Conservation (phyloP, 1,140 invertebrate genomes). For the Dysdera silvatica region DNA sequence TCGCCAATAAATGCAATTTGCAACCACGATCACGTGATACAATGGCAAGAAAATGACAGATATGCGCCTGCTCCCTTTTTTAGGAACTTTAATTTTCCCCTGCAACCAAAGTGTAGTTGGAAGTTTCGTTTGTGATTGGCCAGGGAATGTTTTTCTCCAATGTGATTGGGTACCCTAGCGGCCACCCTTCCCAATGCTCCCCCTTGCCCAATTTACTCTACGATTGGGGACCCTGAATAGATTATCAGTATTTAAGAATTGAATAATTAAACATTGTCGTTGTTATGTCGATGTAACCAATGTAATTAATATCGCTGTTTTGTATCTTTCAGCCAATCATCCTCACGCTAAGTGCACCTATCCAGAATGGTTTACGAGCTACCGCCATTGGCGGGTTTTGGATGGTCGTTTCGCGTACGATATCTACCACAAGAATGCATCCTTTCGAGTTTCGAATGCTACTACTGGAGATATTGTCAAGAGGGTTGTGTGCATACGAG, state of each 20-base stretch:
- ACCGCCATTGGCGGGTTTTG: constrained; percentile 29
- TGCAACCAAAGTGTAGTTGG: too few species aligned
- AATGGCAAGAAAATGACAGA: too few species aligned
- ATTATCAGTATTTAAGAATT: background rate
- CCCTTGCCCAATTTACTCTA: too few species aligned
- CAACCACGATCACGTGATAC: too few species aligned
- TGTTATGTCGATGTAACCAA: background rate
- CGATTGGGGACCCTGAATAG: background rate
- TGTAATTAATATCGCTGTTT: background rate
- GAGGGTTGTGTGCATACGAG: constrained; percentile 24
- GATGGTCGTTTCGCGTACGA: constrained; percentile 29
- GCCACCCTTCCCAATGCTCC: too few species aligned
- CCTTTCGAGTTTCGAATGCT: constrained; percentile 29
- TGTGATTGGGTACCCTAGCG: too few species aligned
- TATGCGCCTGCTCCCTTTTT: too few species aligned
- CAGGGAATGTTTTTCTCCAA: too few species aligned
- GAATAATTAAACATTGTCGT: background rate
- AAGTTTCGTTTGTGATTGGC: too few species aligned
- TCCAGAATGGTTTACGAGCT: constrained; percentile 30
- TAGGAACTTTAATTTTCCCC: too few species aligned
- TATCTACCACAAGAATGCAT: constrained; percentile 28
- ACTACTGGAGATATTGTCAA: constrained; percentile 24
- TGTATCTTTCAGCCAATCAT: constrained; percentile 22
- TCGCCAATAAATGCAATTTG: too few species aligned
- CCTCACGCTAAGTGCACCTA: constrained; percentile 30